Percentiles rank a stretch among this genome's conserved stretches.
phyloP scores from a whole-genome alignment of 2,797 vertebrate genomes.

The Argentina silus region DNA sequence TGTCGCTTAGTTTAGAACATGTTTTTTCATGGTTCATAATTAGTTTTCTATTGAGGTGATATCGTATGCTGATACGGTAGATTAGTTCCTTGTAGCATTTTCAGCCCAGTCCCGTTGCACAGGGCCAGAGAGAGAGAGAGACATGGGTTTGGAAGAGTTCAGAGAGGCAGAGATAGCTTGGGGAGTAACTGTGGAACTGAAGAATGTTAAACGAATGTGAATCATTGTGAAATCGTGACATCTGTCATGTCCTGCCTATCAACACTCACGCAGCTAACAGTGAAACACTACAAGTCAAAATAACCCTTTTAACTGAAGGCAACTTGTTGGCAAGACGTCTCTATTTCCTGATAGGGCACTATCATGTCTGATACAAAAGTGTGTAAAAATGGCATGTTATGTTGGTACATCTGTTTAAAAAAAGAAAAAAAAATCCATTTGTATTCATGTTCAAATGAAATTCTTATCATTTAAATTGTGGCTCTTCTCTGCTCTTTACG shows the following conservation, averaged over 20 bases:
- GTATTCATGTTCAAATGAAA: constrained; percentile 77
- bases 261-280: constrained; percentile 5
- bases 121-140: background rate
- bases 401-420: constrained; percentile 23
- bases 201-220: background rate
- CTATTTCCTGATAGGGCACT: background rate
- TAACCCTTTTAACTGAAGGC: constrained; percentile 22
- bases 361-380: constrained; percentile 36
- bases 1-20: background rate
- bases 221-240: background rate
- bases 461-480: constrained; percentile 70
- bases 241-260: constrained; percentile 22
- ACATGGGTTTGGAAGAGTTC: no score
- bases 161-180: background rate
- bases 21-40: background rate
- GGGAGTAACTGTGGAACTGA: background rate
- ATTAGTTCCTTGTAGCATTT: background rate
- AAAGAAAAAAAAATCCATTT: constrained; percentile 45
- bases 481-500: constrained; percentile 66
- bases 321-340: constrained; percentile 4
- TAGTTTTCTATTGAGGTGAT: background rate
- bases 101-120: background rate
- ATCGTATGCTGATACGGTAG: background rate
- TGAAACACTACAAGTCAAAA: constrained; percentile 19
- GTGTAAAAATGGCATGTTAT: constrained; percentile 21